Evolutionary conservation across 2,888 invertebrate genomes (phyloP).

Genomic region (Caenorhabditis uteleia): DNA sequence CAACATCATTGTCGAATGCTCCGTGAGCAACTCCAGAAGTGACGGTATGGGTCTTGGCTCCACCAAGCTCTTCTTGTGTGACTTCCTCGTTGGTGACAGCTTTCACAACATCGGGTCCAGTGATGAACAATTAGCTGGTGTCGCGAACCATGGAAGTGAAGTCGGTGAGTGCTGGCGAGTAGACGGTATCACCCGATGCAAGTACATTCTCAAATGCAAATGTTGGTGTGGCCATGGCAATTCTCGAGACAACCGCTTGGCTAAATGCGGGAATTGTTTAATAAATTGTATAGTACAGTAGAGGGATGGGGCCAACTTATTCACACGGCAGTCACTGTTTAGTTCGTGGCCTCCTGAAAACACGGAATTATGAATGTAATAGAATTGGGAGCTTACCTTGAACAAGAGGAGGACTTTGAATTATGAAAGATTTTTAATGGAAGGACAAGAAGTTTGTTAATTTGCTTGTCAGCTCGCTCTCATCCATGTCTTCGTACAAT

Average conservation of each 20-base stretch:
- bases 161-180: slow-evolving; percentile 78
- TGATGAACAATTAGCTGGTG: slow-evolving; percentile 78
- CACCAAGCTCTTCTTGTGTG: slow-evolving; percentile 78
- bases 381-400: too few relatives aligned
- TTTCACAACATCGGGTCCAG: slow-evolving; percentile 79
- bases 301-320: too few relatives aligned
- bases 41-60: slow-evolving; percentile 77
- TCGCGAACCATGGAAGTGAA: slow-evolving; percentile 77
- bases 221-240: slow-evolving; percentile 90
- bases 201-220: too few relatives aligned
- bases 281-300: too few relatives aligned
- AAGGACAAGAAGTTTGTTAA: too few relatives aligned
- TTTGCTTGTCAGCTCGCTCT: too few relatives aligned
- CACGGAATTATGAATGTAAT: too few relatives aligned
- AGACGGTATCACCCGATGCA: slow-evolving; percentile 79
- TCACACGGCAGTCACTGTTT: too few relatives aligned
- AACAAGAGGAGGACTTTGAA: too few relatives aligned
- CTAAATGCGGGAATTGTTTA: slow-evolving; percentile 83
- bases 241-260: slow-evolving; percentile 83
- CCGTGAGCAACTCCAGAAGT: slow-evolving; percentile 77
- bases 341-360: too few relatives aligned
- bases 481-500: too few relatives aligned
- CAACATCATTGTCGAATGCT: slow-evolving; percentile 78
- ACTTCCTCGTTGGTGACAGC: slow-evolving; percentile 78
- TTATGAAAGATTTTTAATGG: too few relatives aligned